phyloP scores from a whole-genome alignment of 2,888 invertebrate species.

The Phorcus lineatus region DNA sequence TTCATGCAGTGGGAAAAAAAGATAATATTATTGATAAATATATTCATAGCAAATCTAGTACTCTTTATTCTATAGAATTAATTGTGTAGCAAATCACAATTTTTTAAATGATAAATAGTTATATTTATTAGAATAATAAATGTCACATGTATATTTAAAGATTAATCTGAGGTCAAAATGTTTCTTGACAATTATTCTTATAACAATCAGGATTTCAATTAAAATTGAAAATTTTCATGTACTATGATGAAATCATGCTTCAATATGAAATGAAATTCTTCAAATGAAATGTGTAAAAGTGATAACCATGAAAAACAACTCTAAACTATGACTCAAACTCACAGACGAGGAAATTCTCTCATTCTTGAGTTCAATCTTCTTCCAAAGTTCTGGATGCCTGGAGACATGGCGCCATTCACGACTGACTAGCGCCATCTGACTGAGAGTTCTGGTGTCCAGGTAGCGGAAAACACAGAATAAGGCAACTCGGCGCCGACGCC shows the following conservation, averaged over 20 bases:
- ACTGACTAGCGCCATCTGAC: slow-evolving; percentile 61
- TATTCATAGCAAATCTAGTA: background rate
- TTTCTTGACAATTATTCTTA: no score
- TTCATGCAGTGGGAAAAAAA: background rate
- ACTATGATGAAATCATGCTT: no score
- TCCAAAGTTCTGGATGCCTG: slow-evolving; percentile 69
- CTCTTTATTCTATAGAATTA: background rate
- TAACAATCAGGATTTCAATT: no score
- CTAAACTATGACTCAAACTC: background rate
- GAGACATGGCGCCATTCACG: slow-evolving; percentile 70
- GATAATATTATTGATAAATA: no score
- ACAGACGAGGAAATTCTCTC: slow-evolving; percentile 62
- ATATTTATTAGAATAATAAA: no score
- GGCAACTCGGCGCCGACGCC: slow-evolving; percentile 52
- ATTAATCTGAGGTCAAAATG: no score
- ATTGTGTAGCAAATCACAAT: background rate
- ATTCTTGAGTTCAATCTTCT: slow-evolving; percentile 55
- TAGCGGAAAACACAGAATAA: slow-evolving; percentile 63
- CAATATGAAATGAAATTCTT: no score
- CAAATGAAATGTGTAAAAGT: no score
- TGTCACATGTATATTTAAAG: no score
- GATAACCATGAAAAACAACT: no score
- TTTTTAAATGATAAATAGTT: background rate
- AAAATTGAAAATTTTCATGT: no score
- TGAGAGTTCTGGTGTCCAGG: slow-evolving; percentile 62